Evolutionary conservation across 2,113 vertebrate genomes (phyloP).

Genomic region (Pomatorhinus ruficollis): DNA sequence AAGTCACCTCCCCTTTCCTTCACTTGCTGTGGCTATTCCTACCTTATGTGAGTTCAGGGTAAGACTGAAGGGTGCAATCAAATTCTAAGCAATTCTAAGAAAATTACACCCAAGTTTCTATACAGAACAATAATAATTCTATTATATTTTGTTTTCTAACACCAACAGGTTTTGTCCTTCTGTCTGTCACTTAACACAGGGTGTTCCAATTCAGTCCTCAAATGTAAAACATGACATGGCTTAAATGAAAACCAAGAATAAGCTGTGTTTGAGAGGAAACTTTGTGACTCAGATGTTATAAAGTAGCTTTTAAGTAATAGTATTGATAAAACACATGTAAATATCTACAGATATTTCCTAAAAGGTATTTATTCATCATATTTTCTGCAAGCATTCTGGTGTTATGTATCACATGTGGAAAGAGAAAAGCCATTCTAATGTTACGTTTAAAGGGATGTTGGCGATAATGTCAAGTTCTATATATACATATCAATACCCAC

Average conservation of each 20-base stretch:
- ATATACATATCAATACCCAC: background rate
- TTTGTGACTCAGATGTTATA: background rate
- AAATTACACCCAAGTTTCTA: background rate
- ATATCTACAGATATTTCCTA: background rate
- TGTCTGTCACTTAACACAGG: background rate
- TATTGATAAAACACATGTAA: background rate
- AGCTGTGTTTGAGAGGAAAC: background rate
- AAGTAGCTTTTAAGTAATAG: background rate
- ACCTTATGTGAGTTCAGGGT: background rate
- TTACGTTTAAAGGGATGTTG: background rate
- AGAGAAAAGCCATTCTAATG: background rate
- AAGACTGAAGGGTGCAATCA: background rate
- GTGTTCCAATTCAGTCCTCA: background rate
- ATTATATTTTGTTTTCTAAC: background rate
- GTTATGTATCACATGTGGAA: background rate
- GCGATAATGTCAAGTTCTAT: background rate
- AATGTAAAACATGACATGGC: background rate
- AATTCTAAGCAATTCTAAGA: background rate
- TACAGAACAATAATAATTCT: background rate
- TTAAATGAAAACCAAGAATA: background rate
- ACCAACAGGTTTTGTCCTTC: background rate
- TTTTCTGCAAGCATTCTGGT: background rate
- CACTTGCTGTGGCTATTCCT: background rate
- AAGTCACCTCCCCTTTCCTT: background rate
- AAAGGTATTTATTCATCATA: background rate